phyloP scores from a whole-genome alignment of 1,140 invertebrate genomes.

The Dendrolimus kikuchii region DNA sequence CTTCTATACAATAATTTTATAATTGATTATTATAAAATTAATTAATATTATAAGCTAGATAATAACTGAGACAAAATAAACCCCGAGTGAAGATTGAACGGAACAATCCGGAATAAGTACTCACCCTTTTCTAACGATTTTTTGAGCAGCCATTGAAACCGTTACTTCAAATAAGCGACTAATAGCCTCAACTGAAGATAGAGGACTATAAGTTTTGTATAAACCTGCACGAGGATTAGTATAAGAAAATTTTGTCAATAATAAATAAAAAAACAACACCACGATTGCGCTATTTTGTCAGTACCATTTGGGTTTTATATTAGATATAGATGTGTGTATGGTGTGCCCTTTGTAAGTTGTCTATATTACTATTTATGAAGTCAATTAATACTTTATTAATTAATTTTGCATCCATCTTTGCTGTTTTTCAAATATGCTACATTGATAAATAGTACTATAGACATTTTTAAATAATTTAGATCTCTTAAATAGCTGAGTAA shows the following conservation, averaged over 20 bases:
- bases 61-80: no score
- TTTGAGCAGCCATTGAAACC: no score
- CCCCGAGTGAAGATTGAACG: no score
- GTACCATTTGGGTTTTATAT: slow-evolving; percentile 9
- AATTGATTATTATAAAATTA: no score
- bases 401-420: background rate
- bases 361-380: slow-evolving; percentile 49
- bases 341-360: slow-evolving; percentile 42
- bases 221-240: slow-evolving; percentile 31
- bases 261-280: slow-evolving; percentile 19
- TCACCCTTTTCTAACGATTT: no score
- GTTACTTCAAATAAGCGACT: no score
- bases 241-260: slow-evolving; percentile 18
- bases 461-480: slow-evolving; percentile 29
- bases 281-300: slow-evolving; percentile 15
- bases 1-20: no score
- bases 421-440: slow-evolving; percentile 5
- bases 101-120: no score
- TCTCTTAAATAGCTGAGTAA: slow-evolving; percentile 47
- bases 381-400: slow-evolving; percentile 11
- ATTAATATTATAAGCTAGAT: no score
- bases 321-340: slow-evolving; percentile 41
- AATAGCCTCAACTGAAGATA: no score
- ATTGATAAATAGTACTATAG: slow-evolving; percentile 46
- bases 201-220: no score